Evolutionary conservation across 2,888 invertebrate species (phyloP), one percentile per base, ranked within the genome.

Genomic region (Chrysodeixis includens): DNA sequence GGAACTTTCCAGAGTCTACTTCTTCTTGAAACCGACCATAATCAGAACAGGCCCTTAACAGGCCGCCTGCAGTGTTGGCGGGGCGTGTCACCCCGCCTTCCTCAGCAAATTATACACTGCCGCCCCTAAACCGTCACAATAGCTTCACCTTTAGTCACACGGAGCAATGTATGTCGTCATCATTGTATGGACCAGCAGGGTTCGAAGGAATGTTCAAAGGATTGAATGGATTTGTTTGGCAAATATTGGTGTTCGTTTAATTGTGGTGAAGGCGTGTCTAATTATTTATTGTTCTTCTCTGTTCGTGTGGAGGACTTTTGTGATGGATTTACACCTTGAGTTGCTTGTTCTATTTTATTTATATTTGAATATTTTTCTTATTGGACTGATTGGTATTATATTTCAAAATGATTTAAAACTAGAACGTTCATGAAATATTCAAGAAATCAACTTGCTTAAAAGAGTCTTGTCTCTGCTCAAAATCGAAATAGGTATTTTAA

Each of bases 61-160:
- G 90, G 83, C 84, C 84, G 86, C 92, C 91, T 70, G 80, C 66
- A 73, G 80, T 83, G 89, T 76, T 82, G 72, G 84, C 75, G 78
- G 80, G 92, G 92, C 91, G 92, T 86, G 86, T 66, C 88, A 84
- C 73, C 76, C 86, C 92, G 92, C 92, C 92, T 88, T 87, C 86
- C 30, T 80, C 80, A 83, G 88, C 90, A 86, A 87, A 90, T 90
- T 90, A 89, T 88, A 86, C 72, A 70, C 66, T 86, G 82, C 85
- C 76, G 62, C 74, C 72, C 74, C 63, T 71, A 56, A 62, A 54
- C 30, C 10, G 77, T 54, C 10, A 78, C 75, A 78, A 74, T 72
- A 54, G 59, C n/a, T 16, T 32, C 61, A 60, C 58, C 68, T 61
- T 69, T 74, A 56, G 71, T 75, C 71, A 65, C 62, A 67, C 63